These are phyloP conservation scores for Sparidentex hasta DNA, from an alignment of 2,797 vertebrate genomes.

Conservation along the genomic window DNA sequence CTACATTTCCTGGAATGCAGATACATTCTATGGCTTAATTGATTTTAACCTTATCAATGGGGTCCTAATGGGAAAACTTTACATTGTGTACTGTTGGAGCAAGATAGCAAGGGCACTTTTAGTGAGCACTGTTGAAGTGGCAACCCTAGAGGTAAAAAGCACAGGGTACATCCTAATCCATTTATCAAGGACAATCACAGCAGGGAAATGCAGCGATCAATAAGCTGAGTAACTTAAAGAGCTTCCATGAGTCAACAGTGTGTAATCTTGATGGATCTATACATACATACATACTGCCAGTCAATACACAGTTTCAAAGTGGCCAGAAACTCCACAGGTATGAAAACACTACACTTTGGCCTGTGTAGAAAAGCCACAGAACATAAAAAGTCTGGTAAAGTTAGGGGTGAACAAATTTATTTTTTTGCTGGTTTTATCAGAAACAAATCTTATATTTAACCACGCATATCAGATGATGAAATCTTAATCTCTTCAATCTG, in stretches of 20 bases:
- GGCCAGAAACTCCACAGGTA: constrained; percentile 31
- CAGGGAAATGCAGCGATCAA: constrained; percentile 65
- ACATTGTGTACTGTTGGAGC: constrained; percentile 49
- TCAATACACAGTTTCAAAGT: constrained; percentile 60
- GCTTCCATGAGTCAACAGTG: constrained; percentile 66
- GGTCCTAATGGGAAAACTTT: constrained; percentile 51
- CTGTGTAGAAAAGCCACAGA: constrained; percentile 19
- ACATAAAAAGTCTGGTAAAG: constrained; percentile 12
- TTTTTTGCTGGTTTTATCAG: background rate
- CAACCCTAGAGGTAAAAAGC: constrained; percentile 60
- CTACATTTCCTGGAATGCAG: constrained; percentile 51
- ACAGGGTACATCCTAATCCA: constrained; percentile 57
- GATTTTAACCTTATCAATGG: constrained; percentile 61
- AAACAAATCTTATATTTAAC: constrained; percentile 8
- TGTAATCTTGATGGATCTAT: constrained; percentile 67
- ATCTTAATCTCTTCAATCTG: background rate
- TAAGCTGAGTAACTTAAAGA: constrained; percentile 65
- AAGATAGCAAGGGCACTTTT: constrained; percentile 44
- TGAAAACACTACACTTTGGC: constrained; percentile 6
- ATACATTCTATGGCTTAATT: constrained; percentile 46
- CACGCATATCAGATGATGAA: background rate
- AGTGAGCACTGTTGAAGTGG: constrained; percentile 39
- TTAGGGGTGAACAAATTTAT: background rate
- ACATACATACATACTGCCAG: constrained; percentile 17
- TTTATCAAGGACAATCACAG: constrained; percentile 68